Evolutionary conservation across 2,888 invertebrate species (phyloP), one percentile per base, ranked within the genome.

Genomic region (Synanthedon formicaeformis): DNA sequence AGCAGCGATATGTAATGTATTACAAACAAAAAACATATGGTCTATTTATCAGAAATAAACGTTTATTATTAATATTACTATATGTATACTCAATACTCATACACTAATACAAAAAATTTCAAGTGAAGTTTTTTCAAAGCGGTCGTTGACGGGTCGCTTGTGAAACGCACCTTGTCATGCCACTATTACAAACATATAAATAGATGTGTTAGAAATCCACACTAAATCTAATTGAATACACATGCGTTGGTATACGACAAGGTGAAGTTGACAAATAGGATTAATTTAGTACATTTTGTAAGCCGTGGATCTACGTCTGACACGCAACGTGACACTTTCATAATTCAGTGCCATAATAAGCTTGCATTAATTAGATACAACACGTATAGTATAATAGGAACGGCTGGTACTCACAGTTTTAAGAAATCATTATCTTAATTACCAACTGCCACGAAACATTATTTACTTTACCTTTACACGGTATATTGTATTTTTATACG

Each of bases 331-430:
- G 57, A 64, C 70, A 67, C 67, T 73, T 71, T 62, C 73, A 75
- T 78, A 77, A 75, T 73, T 77, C 72, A 73, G 72, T 76, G 73
- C 76, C 74, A 77, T 77, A 80, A 80, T 77, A 77, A 72, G 67
- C 52, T 51, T 50, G 45, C 52, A 51, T 53, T 56, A 58, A 58
- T 58, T 55, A 56, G 53, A 51, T 53, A 52, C 27, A 54, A 41
- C 16, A 50, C 50, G 41, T 50, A 51, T 16, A 50, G 51, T 55
- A 54, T 54, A 52, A 53, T 48, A 51, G 53, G 53, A 53, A 56
- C 53, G 50, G 53, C 51, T 45, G 40, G 51, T 51, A 53, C 55
- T 50, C 63, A 57, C 56, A 61, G 66, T 65, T 67, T 69, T 66
- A 70, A 69, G 65, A 65, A 66, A 67, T 61, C 63, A 74, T 69